Evolutionary conservation across 2,888 invertebrate species (phyloP).

Genomic region (Cosmopolites sordidus): DNA sequence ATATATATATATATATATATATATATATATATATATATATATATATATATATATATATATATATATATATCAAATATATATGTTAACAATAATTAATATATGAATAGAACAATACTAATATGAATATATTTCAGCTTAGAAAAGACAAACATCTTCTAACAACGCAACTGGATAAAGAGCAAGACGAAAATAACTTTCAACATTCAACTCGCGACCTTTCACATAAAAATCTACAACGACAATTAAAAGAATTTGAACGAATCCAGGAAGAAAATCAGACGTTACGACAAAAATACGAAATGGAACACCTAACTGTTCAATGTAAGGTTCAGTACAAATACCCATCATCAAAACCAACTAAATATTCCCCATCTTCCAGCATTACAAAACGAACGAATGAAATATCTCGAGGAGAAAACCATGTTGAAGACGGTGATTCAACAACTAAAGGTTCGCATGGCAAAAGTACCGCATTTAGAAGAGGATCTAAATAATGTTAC

Average conservation of each 20-base stretch:
- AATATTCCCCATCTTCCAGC: slow-evolving; percentile 31
- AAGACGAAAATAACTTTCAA: slow-evolving; percentile 26
- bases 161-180: slow-evolving; percentile 22
- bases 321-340: slow-evolving; percentile 7
- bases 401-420: slow-evolving; percentile 43
- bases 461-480: slow-evolving; percentile 40
- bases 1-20: no score
- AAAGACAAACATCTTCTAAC: slow-evolving; percentile 29
- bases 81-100: no score
- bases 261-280: slow-evolving; percentile 31
- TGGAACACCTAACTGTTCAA: slow-evolving; percentile 37
- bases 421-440: slow-evolving; percentile 41
- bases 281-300: slow-evolving; percentile 37
- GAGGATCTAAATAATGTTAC: slow-evolving; percentile 38
- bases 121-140: slow-evolving; percentile 23
- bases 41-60: no score
- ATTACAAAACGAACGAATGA: slow-evolving; percentile 40
- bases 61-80: no score
- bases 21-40: no score
- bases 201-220: slow-evolving; percentile 27
- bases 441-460: slow-evolving; percentile 40
- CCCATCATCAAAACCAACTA: neutral
- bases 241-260: slow-evolving; percentile 35
- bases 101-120: no score
- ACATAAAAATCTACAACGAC: slow-evolving; percentile 34